Base-by-base conservation (phyloP, 2,888 invertebrate species). In the Leucoptera coffeella region DNA sequence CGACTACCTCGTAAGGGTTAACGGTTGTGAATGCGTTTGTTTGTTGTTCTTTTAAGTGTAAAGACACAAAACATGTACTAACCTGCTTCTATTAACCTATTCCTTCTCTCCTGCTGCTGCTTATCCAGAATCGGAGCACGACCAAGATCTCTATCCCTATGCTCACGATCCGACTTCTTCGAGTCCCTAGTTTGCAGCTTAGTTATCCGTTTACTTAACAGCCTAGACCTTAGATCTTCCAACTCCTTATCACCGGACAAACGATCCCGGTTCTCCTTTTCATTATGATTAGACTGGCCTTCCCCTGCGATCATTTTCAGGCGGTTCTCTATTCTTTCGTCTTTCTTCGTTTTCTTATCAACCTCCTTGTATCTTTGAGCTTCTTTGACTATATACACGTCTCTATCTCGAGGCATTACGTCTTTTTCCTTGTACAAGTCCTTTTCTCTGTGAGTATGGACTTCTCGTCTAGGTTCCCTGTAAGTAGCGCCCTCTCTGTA, bases 181-280 rank as follows among this genome's bases (percentile, higher is more conserved):
- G 51, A 56, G 30, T 69, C 59, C 34, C 74, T 74, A 31, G 46
- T 73, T 29, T 74, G 75, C 29, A 74, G 71, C 41, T 81, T 84
- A 43, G 73, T 77, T 52, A 75, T 80, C 38, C 78, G 64, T 52
- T 83, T 83, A 46, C 79, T 82, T 12, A 84, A 48, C 35, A 83
- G 59, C 42, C 86, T 75, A 39, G 82, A 83, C 38, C 87, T 73
- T 43, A 88, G 64, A 55, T 88, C 87, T 46, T 86, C 84, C 31
- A 86, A 62, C 30, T 83, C 77, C 37, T 76, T 73, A 35, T 73
- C 74, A 25, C 77, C 77, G 25, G 67, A 60, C 15, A 57, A 51
- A 34, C 53, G 57, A 30, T 62, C 64, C 30, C 64, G 57, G 34
- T 65, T 64, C 44, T 72, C 73, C 43, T 72, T 72, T 44, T 72